Evolutionary conservation across 2,113 vertebrate species (phyloP).

Genomic region (Ahaetulla prasina): DNA sequence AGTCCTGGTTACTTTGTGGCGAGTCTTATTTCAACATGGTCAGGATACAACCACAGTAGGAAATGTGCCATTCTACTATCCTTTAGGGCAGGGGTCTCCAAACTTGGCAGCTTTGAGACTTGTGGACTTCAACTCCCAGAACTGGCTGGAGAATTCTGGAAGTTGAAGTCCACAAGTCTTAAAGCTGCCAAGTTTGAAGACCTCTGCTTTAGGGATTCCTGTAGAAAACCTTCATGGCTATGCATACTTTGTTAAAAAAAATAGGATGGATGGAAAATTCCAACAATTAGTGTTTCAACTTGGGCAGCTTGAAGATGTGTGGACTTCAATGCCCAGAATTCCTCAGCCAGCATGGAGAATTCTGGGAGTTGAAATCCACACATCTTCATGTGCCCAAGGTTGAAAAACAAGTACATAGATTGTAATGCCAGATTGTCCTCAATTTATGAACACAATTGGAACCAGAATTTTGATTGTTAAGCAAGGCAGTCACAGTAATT

Average conservation of each 20-base stretch:
- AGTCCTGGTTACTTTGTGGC: neutral
- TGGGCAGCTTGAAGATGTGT: neutral
- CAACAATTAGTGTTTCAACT: neutral
- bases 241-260: neutral
- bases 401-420: neutral
- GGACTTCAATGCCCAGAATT: neutral
- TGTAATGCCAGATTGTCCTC: neutral
- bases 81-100: no score
- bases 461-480: no score
- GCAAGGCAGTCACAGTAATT: no score
- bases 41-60: neutral
- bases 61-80: neutral
- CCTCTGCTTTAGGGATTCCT: no score
- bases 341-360: neutral
- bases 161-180: no score
- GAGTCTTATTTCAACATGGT: neutral
- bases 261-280: neutral
- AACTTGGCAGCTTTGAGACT: no score
- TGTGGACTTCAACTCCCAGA: no score
- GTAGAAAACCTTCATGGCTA: neutral
- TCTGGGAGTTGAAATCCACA: neutral
- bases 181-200: no score
- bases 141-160: no score
- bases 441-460: no score
- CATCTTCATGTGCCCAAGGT: neutral